Conservation (phyloP, 1,140 invertebrate genomes). For the Dufourea novaeangliae region DNA sequence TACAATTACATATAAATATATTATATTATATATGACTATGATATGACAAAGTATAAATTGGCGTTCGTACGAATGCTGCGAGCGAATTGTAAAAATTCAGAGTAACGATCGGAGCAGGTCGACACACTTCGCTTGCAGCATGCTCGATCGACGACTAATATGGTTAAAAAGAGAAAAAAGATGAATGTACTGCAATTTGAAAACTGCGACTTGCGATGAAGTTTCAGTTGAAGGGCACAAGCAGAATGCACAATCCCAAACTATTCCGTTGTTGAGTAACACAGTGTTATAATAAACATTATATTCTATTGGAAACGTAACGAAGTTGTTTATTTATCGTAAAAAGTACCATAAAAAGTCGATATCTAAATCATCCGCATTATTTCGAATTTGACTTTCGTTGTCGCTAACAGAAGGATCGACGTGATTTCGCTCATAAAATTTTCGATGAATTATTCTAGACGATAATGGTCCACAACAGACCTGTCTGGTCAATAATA, state of each 20-base stretch:
- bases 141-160: slow-evolving; percentile 39
- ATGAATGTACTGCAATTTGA: slow-evolving; percentile 53
- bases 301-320: slow-evolving; percentile 70
- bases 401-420: slow-evolving; percentile 7
- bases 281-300: slow-evolving; percentile 78
- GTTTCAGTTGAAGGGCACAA: slow-evolving; percentile 75
- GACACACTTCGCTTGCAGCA: slow-evolving; percentile 45
- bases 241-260: slow-evolving; percentile 77
- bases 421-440: not conserved
- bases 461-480: not conserved
- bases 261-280: slow-evolving; percentile 73
- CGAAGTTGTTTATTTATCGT: slow-evolving; percentile 34
- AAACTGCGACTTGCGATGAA: slow-evolving; percentile 64
- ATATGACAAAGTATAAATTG: slow-evolving; percentile 34
- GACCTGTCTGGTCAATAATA: not conserved
- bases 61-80: slow-evolving; percentile 38
- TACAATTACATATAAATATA: slow-evolving; percentile 46
- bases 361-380: not conserved
- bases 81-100: slow-evolving; percentile 44
- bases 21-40: slow-evolving; percentile 46
- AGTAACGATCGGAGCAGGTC: not conserved
- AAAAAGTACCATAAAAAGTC: not conserved
- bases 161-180: not conserved
- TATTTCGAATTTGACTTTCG: not conserved
- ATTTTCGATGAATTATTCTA: not conserved